Conservation (phyloP, 1,140 invertebrate species). For the Atta cephalotes region DNA sequence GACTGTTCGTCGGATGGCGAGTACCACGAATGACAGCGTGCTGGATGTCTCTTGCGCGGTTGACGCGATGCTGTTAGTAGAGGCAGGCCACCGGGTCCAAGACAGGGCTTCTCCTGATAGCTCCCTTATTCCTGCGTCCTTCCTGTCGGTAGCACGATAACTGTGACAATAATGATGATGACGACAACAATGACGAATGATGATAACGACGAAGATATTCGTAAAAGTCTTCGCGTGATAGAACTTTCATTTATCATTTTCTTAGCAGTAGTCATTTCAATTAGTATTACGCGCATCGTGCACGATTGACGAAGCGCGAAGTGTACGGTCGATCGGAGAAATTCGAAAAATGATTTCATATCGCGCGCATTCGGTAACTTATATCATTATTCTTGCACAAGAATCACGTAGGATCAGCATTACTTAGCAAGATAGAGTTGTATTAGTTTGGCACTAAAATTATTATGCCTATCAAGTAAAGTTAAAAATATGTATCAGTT, state of each 20-base stretch:
- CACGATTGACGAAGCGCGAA: not conserved
- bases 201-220: slow-evolving; percentile 3
- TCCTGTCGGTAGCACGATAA: slow-evolving; percentile 55
- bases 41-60: slow-evolving; percentile 44
- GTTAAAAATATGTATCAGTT: not conserved
- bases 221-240: not conserved
- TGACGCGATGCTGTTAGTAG: slow-evolving; percentile 35
- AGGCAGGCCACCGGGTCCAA: slow-evolving; percentile 32
- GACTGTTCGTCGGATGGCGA: slow-evolving; percentile 63
- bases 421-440: slow-evolving; percentile 16
- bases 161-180: slow-evolving; percentile 36
- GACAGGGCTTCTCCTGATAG: slow-evolving; percentile 33
- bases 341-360: not conserved
- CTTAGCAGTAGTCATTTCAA: slow-evolving; percentile 21
- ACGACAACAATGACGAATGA: slow-evolving; percentile 32
- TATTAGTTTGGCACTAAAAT: not conserved
- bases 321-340: not conserved
- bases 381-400: slow-evolving; percentile 16
- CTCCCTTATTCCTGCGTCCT: slow-evolving; percentile 8
- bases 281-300: slow-evolving; percentile 44
- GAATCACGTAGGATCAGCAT: not conserved
- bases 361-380: not conserved
- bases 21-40: slow-evolving; percentile 60
- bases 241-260: slow-evolving; percentile 42
- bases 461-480: not conserved